Percentiles rank a stretch among this genome's conserved stretches.
phyloP scores from a whole-genome alignment of 2,797 vertebrate genomes.

The Thaleichthys pacificus region DNA sequence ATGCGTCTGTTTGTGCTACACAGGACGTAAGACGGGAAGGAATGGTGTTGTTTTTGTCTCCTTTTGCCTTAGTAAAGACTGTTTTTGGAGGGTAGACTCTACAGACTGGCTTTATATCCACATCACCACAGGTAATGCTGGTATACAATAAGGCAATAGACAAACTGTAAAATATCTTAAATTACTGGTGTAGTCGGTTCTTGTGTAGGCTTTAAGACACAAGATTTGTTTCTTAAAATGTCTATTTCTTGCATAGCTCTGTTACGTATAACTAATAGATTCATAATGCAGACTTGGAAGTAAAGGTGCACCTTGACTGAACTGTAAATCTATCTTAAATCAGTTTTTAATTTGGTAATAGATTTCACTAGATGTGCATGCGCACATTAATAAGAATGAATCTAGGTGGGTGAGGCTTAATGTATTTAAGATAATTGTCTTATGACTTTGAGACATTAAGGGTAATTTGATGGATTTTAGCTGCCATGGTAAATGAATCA shows the following conservation, averaged over 20 bases:
- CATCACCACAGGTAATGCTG: not conserved
- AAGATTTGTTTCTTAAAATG: not conserved
- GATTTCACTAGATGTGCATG: not conserved
- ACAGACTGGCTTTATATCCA: not conserved
- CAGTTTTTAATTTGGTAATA: not conserved
- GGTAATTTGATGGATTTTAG: not conserved
- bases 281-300: not conserved
- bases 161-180: not conserved
- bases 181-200: not conserved
- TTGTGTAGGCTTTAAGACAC: too few species aligned
- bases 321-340: not conserved
- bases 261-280: not conserved
- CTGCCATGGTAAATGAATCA: conserved; percentile 22
- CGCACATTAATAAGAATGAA: not conserved
- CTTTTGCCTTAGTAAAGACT: not conserved
- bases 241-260: not conserved
- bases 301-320: not conserved
- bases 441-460: not conserved
- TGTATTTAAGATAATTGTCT: not conserved
- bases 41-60: not conserved
- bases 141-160: not conserved
- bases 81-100: not conserved
- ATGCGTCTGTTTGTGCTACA: conserved; percentile 66
- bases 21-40: conserved; percentile 11
- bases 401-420: not conserved